Conservation (phyloP, 2,888 invertebrate species). For the Caenorhabditis panamensis region DNA sequence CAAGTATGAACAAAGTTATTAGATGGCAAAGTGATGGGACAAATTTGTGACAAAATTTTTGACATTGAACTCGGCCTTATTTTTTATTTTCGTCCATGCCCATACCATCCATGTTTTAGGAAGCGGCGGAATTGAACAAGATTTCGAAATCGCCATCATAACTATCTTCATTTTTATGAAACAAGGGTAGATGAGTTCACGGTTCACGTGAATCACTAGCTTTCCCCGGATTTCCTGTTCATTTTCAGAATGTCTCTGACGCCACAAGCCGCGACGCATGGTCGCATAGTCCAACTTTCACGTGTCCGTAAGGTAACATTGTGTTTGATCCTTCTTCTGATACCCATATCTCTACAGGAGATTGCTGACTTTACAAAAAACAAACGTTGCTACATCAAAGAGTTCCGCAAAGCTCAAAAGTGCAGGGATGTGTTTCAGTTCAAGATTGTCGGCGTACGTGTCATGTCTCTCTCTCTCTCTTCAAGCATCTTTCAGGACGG, state of each 20-base stretch:
- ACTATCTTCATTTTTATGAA: too few relatives aligned
- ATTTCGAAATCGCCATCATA: too few relatives aligned
- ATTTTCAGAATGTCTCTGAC: constrained; percentile 23
- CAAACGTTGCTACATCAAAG: constrained; percentile 44
- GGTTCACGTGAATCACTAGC: not conserved
- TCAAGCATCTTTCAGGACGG: constrained; percentile 30
- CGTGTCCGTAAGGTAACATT: constrained; percentile 48
- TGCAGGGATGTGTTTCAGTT: constrained; percentile 44
- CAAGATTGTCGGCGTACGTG: constrained; percentile 34
- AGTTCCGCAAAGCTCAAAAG: constrained; percentile 41
- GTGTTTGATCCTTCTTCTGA: too few relatives aligned
- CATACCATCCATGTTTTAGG: too few relatives aligned
- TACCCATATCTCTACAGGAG: constrained; percentile 20
- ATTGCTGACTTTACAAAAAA: constrained; percentile 50
- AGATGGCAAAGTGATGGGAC: too few relatives aligned
- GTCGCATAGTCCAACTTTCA: constrained; percentile 42
- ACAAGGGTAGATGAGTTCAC: too few relatives aligned
- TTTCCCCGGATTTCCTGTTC: too few relatives aligned
- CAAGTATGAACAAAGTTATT: too few relatives aligned
- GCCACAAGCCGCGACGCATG: constrained; percentile 43
- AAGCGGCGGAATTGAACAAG: too few relatives aligned
- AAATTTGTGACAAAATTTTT: too few relatives aligned
- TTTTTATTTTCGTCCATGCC: too few relatives aligned
- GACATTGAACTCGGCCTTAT: too few relatives aligned
- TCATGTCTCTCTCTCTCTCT: not conserved